These are phyloP conservation scores for Montipora sp. DNA, from an alignment of 64 coral and sea anemone species.

Conservation along the genomic window DNA sequence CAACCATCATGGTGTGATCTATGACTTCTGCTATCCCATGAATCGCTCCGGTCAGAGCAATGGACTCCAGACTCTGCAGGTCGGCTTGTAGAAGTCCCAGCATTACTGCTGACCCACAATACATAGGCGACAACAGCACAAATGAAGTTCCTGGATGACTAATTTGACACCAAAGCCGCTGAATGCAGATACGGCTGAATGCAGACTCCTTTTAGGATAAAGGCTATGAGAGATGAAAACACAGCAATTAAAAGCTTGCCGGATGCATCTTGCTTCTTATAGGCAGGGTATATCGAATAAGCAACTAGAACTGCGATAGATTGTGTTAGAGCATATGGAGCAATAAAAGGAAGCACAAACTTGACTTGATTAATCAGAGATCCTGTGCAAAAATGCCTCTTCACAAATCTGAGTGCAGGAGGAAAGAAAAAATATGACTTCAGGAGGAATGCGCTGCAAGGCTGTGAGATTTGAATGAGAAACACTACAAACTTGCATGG, in stretches of 20 bases:
- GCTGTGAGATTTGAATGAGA: not conserved
- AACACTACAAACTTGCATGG: not conserved
- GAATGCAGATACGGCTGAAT: not conserved
- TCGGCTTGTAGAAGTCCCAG: slow-evolving; percentile 26
- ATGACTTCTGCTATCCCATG: slow-evolving; percentile 24
- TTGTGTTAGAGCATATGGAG: not conserved
- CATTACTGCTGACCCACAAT: slow-evolving; percentile 31
- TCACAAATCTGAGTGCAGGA: not conserved
- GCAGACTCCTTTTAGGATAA: not conserved
- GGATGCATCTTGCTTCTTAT: slow-evolving; percentile 4
- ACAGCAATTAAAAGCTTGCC: slow-evolving; percentile 9
- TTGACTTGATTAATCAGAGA: not conserved
- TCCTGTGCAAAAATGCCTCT: not conserved
- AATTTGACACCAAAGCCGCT: slow-evolving; percentile 9
- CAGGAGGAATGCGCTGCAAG: not conserved
- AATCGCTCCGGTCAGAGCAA: slow-evolving; percentile 14
- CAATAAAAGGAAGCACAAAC: not conserved
- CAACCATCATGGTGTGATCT: slow-evolving; percentile 2
- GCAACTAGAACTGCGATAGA: not conserved
- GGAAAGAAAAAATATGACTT: not conserved
- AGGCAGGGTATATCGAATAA: not conserved
- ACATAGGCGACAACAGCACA: not conserved
- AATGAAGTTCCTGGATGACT: slow-evolving; percentile 38
- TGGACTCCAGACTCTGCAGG: not conserved
- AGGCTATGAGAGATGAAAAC: not conserved